Evolutionary conservation across 2,797 vertebrate genomes (phyloP).

Genomic region (Manis pentadactyla): DNA sequence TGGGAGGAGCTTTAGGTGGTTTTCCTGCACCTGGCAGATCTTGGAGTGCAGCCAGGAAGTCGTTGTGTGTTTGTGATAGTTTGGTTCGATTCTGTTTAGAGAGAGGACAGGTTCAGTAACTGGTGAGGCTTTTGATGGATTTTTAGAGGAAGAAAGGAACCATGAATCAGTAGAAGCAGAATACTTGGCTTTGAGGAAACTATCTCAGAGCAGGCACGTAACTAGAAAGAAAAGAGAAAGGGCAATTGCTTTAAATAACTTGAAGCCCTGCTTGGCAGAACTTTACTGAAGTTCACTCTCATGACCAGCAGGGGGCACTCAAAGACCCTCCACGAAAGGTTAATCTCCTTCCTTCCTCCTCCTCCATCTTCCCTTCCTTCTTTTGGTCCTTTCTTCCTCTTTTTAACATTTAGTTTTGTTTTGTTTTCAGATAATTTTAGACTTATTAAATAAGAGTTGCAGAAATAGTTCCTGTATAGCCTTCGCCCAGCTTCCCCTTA

Average conservation of each 20-base stretch:
- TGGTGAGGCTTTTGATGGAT: not conserved
- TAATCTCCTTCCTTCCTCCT: not conserved
- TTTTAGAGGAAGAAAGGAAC: slow-evolving; percentile 46
- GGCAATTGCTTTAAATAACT: not conserved
- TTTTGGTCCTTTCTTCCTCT: not conserved
- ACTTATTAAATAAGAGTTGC: not conserved
- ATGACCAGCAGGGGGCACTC: not conserved
- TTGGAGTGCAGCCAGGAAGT: not conserved
- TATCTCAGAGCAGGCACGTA: not conserved
- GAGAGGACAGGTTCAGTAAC: slow-evolving; percentile 26
- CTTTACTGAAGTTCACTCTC: not conserved
- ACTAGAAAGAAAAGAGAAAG: not conserved
- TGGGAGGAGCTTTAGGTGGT: not conserved
- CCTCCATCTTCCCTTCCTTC: not conserved
- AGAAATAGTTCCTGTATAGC: not conserved
- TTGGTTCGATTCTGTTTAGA: not conserved
- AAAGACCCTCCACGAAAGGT: not conserved
- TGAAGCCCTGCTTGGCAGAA: not conserved
- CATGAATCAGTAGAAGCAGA: not conserved
- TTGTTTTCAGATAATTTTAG: not conserved
- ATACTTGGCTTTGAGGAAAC: slow-evolving; percentile 4
- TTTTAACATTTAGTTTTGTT: not conserved
- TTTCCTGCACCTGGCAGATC: not conserved
- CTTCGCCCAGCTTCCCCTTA: not conserved
- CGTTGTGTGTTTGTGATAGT: not conserved